phyloP scores from a whole-genome alignment of 2,888 invertebrate genomes.

The Dynastes tityus region DNA sequence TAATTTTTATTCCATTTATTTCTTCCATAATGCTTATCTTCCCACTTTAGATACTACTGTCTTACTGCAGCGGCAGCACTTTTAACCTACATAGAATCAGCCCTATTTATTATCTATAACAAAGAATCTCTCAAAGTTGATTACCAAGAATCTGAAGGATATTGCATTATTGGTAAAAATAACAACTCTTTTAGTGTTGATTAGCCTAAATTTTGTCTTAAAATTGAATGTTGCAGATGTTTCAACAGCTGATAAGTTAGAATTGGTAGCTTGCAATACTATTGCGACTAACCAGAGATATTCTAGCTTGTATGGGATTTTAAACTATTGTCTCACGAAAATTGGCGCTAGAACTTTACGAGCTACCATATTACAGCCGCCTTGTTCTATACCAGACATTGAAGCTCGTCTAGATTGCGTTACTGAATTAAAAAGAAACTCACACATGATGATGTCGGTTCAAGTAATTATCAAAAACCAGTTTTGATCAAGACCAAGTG shows the following conservation, averaged over 20 bases:
- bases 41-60: constrained; percentile 82
- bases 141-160: constrained; percentile 87
- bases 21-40: no score
- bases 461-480: constrained; percentile 71
- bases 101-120: constrained; percentile 83
- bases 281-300: constrained; percentile 68
- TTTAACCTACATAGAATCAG: constrained; percentile 87
- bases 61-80: constrained; percentile 89
- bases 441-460: constrained; percentile 76
- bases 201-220: not conserved
- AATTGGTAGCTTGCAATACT: constrained; percentile 76
- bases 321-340: constrained; percentile 80
- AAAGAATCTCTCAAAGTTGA: constrained; percentile 85
- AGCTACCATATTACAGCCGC: constrained; percentile 87
- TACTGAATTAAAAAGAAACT: constrained; percentile 81
- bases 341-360: constrained; percentile 87
- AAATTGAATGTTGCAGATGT: constrained; percentile 76
- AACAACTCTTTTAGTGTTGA: not conserved
- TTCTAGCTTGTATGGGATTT: constrained; percentile 77
- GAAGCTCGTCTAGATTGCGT: constrained; percentile 82
- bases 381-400: constrained; percentile 79
- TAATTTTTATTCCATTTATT: no score
- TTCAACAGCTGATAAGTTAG: constrained; percentile 85
- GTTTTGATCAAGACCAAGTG: no score
- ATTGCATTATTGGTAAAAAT: constrained; percentile 84